Evolutionary conservation across 2,888 invertebrate species (phyloP).

Genomic region (Drosophila cyrtoloma): DNA sequence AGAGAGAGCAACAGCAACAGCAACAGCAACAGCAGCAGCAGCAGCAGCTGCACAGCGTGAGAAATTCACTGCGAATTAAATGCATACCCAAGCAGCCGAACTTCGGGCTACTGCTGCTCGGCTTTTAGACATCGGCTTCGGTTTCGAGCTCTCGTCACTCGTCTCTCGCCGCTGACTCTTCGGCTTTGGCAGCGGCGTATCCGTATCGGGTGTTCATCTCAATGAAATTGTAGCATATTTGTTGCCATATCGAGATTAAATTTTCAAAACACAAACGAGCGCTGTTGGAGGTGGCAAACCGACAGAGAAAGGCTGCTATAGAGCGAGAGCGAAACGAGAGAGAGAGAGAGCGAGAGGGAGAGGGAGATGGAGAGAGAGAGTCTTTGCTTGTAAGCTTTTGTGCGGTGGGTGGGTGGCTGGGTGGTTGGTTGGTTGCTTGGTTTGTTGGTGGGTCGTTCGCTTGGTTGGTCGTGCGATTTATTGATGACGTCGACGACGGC

Average conservation of each 20-base stretch:
- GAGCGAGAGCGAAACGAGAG: conserved; percentile 14
- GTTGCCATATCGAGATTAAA: conserved; percentile 84
- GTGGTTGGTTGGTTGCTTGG: conserved; percentile 51
- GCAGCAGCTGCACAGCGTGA: conserved; percentile 69
- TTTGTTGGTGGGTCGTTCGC: conserved; percentile 59
- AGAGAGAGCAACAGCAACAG: conserved; percentile 17
- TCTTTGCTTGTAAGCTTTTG: conserved; percentile 71
- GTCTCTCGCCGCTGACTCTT: conserved; percentile 37
- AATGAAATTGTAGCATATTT: conserved; percentile 84
- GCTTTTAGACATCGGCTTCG: conserved; percentile 35
- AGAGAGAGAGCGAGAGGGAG: conserved; percentile 5
- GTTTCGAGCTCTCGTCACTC: conserved; percentile 23
- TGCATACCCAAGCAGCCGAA: conserved; percentile 61
- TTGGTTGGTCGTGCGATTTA: conserved; percentile 75
- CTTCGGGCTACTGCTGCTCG: conserved; percentile 43
- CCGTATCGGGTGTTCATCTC: conserved; percentile 82
- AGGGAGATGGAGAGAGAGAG: conserved; percentile 8
- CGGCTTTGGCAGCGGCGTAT: conserved; percentile 54
- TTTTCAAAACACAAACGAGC: conserved; percentile 83
- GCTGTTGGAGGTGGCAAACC: conserved; percentile 48
- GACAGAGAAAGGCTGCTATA: conserved; percentile 22
- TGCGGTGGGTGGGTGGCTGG: conserved; percentile 63
- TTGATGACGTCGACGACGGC: conserved; percentile 77
- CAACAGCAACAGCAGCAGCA: conserved; percentile 42
- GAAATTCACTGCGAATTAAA: conserved; percentile 71